Conservation (phyloP, 2,113 vertebrate species). For the Stomatorhinus ivindoensis region DNA sequence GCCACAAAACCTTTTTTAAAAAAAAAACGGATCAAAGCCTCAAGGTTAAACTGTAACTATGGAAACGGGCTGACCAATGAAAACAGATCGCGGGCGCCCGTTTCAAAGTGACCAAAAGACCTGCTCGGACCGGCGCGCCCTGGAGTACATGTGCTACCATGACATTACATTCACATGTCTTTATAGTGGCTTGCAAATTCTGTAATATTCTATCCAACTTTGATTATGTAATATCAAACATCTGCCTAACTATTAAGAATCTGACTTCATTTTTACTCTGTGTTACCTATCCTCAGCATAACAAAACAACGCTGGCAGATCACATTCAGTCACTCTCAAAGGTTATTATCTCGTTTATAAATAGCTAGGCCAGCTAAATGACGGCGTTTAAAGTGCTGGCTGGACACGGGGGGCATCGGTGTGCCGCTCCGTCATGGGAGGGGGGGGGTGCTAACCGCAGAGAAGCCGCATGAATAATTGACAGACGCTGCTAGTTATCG, state of each 20-base stretch:
- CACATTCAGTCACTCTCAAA: not conserved
- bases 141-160: constrained; percentile 6
- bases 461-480: constrained; percentile 8
- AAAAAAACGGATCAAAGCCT: constrained; percentile 10
- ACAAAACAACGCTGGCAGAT: not conserved
- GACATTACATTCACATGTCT: constrained; percentile 12
- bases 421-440: not conserved
- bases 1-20: constrained; percentile 8
- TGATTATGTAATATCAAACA: not conserved
- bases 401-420: not conserved
- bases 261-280: not conserved
- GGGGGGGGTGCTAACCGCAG: not conserved
- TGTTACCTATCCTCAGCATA: not conserved
- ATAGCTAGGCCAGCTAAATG: not conserved
- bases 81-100: constrained; percentile 11
- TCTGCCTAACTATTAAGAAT: not conserved
- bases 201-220: not conserved
- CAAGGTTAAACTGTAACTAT: constrained; percentile 27
- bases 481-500: not conserved
- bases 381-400: not conserved
- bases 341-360: not conserved
- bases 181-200: not conserved
- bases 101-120: constrained; percentile 14
- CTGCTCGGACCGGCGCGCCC: constrained; percentile 5
- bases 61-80: constrained; percentile 23